Evolutionary conservation across 2,888 invertebrate species (phyloP).

Genomic region (Cryptus viduatorius): DNA sequence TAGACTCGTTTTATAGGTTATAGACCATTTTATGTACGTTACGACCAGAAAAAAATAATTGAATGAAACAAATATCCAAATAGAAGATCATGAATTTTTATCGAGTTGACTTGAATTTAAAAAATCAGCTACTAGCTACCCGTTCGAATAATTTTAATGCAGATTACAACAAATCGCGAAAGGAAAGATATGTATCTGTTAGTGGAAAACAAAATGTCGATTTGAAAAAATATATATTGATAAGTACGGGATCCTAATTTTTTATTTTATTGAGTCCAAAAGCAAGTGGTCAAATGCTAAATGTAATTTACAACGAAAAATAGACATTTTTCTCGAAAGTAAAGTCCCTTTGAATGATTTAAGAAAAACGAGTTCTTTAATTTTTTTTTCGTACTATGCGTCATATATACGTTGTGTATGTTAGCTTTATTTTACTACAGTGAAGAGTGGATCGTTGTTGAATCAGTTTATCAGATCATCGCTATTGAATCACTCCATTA

Average conservation of each 20-base stretch:
- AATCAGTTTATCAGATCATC: slow-evolving; percentile 80
- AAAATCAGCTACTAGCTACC: no score
- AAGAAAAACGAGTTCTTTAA: background rate
- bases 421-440: slow-evolving; percentile 31
- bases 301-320: background rate
- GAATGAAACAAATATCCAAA: no score
- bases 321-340: background rate
- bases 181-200: no score
- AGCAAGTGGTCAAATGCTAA: background rate
- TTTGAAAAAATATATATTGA: background rate
- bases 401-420: slow-evolving; percentile 19
- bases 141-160: no score
- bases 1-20: slow-evolving; percentile 4
- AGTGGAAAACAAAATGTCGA: background rate
- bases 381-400: background rate
- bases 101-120: no score
- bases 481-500: slow-evolving; percentile 84
- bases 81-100: no score
- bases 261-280: background rate
- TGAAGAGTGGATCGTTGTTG: slow-evolving; percentile 26
- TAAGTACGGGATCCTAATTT: background rate
- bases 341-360: background rate
- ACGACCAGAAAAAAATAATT: no score
- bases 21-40: background rate
- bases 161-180: no score